Percentiles rank a stretch among this genome's conserved stretches.
Evolutionary conservation across 2,888 invertebrate genomes (phyloP).

Genomic region (Bellardia pandia): DNA sequence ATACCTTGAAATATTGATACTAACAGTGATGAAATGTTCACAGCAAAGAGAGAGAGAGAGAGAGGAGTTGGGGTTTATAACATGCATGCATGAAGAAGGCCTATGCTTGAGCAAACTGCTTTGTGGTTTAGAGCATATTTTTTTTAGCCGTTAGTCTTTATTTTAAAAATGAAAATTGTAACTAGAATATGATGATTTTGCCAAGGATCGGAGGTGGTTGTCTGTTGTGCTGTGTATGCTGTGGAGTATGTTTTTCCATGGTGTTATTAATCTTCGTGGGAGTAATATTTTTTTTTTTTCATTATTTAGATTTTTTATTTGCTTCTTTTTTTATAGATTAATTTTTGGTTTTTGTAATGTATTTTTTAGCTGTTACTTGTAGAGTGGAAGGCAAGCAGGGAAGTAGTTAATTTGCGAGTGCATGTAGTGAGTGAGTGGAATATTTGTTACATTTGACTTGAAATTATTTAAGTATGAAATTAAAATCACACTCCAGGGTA

Average conservation of each 20-base stretch:
- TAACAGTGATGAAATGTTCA: constrained; percentile 53
- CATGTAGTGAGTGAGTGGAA: constrained; percentile 48
- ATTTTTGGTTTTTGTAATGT: constrained; percentile 51
- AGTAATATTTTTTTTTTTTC: constrained; percentile 76
- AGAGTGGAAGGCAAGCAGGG: constrained; percentile 38
- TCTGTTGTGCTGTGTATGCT: neutral
- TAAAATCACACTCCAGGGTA: constrained; percentile 84
- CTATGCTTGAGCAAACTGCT: constrained; percentile 17
- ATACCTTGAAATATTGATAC: constrained; percentile 57
- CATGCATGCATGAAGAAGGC: neutral
- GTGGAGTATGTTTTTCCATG: constrained; percentile 36
- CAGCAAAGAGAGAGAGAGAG: neutral
- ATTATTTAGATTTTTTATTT: constrained; percentile 69
- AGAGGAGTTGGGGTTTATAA: neutral
- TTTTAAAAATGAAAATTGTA: constrained; percentile 40
- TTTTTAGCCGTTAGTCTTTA: neutral
- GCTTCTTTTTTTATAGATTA: constrained; percentile 59
- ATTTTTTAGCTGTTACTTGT: constrained; percentile 3
- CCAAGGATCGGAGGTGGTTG: constrained; percentile 23
- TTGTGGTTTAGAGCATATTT: neutral
- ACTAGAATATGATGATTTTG: constrained; percentile 32
- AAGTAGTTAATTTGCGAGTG: constrained; percentile 27
- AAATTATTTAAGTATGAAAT: constrained; percentile 84
- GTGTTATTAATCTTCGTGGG: constrained; percentile 82
- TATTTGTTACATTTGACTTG: constrained; percentile 76